Conservation (phyloP, 2,888 invertebrate species). For the Diogma glabrata region DNA sequence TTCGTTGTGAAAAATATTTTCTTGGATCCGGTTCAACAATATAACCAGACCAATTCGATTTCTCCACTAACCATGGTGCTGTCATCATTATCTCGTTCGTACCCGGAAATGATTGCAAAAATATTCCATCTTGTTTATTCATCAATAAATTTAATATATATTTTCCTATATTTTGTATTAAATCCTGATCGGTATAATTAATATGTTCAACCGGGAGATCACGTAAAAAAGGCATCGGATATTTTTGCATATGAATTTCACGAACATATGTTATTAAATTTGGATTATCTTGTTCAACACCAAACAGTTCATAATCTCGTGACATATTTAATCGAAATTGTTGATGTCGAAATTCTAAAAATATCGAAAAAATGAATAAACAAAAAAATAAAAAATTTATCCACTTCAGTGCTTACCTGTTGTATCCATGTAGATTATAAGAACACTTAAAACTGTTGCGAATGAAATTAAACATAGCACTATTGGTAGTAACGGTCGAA, state of each 20-base stretch:
- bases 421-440: slow-evolving; percentile 70
- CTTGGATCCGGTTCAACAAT: slow-evolving; percentile 64
- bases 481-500: slow-evolving; percentile 48
- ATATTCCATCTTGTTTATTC: slow-evolving; percentile 49
- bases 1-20: slow-evolving; percentile 56
- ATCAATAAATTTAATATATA: slow-evolving; percentile 30
- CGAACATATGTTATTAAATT: slow-evolving; percentile 62
- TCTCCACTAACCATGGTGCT: slow-evolving; percentile 58
- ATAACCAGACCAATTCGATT: slow-evolving; percentile 62
- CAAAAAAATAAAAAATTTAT: not conserved
- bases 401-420: slow-evolving; percentile 43
- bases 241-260: slow-evolving; percentile 51
- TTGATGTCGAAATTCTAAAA: slow-evolving; percentile 54
- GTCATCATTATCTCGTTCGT: slow-evolving; percentile 49
- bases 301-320: slow-evolving; percentile 60
- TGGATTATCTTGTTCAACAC: slow-evolving; percentile 63
- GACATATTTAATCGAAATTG: slow-evolving; percentile 73
- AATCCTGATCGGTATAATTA: slow-evolving; percentile 29
- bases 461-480: slow-evolving; percentile 65
- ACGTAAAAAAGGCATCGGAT: slow-evolving; percentile 30
- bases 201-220: slow-evolving; percentile 22
- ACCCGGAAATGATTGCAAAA: slow-evolving; percentile 52
- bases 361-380: slow-evolving; percentile 9
- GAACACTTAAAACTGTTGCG: slow-evolving; percentile 65
- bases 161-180: slow-evolving; percentile 31